Evolutionary conservation across 2,113 vertebrate species (phyloP).

Genomic region (Deroptyus accipitrinus): DNA sequence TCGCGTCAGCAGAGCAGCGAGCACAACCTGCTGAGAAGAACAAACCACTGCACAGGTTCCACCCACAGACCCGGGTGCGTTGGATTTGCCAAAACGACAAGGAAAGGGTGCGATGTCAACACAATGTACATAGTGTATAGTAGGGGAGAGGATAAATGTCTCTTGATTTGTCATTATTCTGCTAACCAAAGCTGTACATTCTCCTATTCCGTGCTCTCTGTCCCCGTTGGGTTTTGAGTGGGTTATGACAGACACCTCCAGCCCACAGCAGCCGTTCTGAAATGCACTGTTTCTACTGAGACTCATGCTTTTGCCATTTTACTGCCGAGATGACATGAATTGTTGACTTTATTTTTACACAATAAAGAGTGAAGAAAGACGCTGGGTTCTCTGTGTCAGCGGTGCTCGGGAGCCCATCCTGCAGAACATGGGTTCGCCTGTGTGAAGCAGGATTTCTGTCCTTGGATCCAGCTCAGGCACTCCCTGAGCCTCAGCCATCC

Average conservation of each 20-base stretch:
- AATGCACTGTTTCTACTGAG: constrained; percentile 76
- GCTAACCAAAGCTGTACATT: constrained; percentile 81
- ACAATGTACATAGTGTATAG: constrained; percentile 74
- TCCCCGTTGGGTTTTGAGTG: constrained; percentile 65
- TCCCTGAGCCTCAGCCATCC: fast-evolving
- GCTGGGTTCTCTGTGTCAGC: background rate
- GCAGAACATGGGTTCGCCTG: background rate
- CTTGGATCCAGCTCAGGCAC: background rate
- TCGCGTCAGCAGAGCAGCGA: background rate
- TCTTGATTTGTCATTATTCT: constrained; percentile 69
- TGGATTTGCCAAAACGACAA: constrained; percentile 62
- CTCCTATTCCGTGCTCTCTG: constrained; percentile 65
- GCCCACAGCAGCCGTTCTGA: constrained; percentile 64
- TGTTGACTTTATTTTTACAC: constrained; percentile 87
- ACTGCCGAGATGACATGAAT: constrained; percentile 80
- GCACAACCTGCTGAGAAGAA: constrained; percentile 36
- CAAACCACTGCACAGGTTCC: background rate
- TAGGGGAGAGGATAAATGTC: constrained; percentile 60
- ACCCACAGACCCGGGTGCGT: constrained; percentile 61
- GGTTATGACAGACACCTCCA: constrained; percentile 18
- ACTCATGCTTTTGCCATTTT: constrained; percentile 77
- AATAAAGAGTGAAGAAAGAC: constrained; percentile 84
- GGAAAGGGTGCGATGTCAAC: constrained; percentile 51
- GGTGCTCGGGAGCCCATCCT: background rate
- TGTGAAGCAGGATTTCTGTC: background rate